Evolutionary conservation across 2,113 vertebrate species (phyloP).

Genomic region (Solea solea): DNA sequence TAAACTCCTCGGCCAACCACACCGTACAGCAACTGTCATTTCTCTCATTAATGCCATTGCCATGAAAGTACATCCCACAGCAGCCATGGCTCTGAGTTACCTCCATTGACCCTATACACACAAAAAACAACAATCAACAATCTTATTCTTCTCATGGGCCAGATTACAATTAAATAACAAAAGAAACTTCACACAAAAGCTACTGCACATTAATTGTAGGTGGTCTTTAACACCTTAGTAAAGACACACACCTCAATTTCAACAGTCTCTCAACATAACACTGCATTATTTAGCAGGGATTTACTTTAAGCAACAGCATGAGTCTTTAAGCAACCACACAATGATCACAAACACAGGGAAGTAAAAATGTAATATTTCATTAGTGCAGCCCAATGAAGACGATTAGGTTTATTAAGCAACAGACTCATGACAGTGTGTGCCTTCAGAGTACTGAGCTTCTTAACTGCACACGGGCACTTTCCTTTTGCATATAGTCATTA

Average conservation of each 20-base stretch:
- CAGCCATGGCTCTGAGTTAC: not conserved
- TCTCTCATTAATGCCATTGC: constrained; percentile 33
- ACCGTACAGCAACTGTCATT: constrained; percentile 43
- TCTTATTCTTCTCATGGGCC: constrained; percentile 7
- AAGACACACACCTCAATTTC: not conserved
- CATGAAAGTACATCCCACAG: constrained; percentile 27
- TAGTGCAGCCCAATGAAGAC: constrained; percentile 11
- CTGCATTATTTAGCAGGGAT: constrained; percentile 10
- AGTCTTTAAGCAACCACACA: constrained; percentile 19
- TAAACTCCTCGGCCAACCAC: constrained; percentile 18
- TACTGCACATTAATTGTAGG: not conserved
- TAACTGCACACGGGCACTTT: constrained; percentile 17
- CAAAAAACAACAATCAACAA: not conserved
- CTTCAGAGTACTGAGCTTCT: not conserved
- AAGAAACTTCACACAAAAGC: not conserved
- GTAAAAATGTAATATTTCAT: constrained; percentile 21
- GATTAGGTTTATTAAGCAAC: constrained; percentile 16
- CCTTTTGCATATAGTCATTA: not conserved
- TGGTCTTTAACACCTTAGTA: not conserved
- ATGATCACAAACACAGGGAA: constrained; percentile 1
- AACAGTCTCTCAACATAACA: not conserved
- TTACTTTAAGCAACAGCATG: not conserved
- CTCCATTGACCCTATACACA: not conserved
- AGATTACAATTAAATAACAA: not conserved
- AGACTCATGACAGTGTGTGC: not conserved